Conservation (phyloP, 2,888 invertebrate genomes). For the Drosophila pullipes region DNA sequence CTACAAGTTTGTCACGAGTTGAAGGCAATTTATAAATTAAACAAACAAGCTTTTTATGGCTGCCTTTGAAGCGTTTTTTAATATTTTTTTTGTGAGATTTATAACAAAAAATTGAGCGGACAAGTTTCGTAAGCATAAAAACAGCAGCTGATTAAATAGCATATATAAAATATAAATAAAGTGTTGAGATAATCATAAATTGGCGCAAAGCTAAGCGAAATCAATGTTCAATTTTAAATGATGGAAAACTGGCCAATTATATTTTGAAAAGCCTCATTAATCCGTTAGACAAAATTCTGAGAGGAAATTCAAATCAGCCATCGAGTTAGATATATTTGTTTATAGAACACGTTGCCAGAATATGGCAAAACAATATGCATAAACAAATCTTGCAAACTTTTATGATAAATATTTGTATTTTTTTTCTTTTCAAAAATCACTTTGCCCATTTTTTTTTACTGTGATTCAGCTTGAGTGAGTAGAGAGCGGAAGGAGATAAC, state of each 20-base stretch:
- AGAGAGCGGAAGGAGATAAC: conserved; percentile 1
- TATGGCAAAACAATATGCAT: conserved; percentile 54
- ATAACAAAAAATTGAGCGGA: conserved; percentile 38
- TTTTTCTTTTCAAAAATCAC: not conserved
- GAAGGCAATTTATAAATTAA: conserved; percentile 59
- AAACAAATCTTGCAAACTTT: conserved; percentile 58
- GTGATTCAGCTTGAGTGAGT: conserved; percentile 48
- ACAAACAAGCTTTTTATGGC: conserved; percentile 57
- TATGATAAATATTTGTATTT: conserved; percentile 56
- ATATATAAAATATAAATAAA: conserved; percentile 13
- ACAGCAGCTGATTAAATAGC: conserved; percentile 11
- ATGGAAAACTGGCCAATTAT: conserved; percentile 51
- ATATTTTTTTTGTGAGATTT: conserved; percentile 19
- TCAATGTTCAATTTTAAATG: conserved; percentile 12
- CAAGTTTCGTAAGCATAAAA: conserved; percentile 25
- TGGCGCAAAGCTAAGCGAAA: conserved; percentile 17
- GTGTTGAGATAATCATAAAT: conserved; percentile 31
- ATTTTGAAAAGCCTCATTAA: conserved; percentile 67
- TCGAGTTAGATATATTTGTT: conserved; percentile 50
- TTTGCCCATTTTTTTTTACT: not conserved
- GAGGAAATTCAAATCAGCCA: conserved; percentile 44
- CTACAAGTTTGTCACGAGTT: conserved; percentile 36
- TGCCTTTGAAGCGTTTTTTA: conserved; percentile 15
- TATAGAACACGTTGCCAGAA: conserved; percentile 63
- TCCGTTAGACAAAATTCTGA: conserved; percentile 32